phyloP scores from a whole-genome alignment of 2,113 vertebrate species.

The Hucho hucho region DNA sequence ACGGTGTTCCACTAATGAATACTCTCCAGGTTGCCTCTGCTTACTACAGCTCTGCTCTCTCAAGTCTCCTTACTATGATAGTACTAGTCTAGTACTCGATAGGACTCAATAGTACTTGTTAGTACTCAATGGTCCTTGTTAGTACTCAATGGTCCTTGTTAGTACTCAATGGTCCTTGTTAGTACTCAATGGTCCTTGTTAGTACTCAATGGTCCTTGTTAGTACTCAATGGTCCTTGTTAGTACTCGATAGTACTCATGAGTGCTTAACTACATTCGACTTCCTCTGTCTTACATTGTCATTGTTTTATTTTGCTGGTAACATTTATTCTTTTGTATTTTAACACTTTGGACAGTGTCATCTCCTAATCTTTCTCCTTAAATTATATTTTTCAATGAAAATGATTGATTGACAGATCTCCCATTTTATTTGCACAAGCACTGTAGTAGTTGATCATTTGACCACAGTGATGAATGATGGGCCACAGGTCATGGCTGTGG shows the following conservation, averaged over 20 bases:
- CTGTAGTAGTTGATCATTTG: constrained; percentile 56
- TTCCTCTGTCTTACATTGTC: constrained; percentile 35
- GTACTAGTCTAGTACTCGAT: constrained; percentile 36
- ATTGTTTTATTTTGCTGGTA: constrained; percentile 10
- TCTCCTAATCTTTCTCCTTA: constrained; percentile 37
- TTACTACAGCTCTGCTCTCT: constrained; percentile 36
- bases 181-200: too few relatives aligned
- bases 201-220: constrained; percentile 29
- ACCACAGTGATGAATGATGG: constrained; percentile 46
- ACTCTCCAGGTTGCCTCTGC: constrained; percentile 49
- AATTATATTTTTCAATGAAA: constrained; percentile 16
- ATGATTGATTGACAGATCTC: constrained; percentile 24
- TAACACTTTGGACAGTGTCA: constrained; percentile 48
- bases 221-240: constrained; percentile 7
- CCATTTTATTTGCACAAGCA: constrained; percentile 69
- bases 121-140: too few relatives aligned
- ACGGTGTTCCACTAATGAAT: background rate
- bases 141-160: too few relatives aligned
- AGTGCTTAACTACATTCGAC: constrained; percentile 40
- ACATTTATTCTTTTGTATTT: background rate
- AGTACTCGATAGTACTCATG: constrained; percentile 39
- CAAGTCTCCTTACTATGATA: constrained; percentile 38
- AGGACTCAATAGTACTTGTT: constrained; percentile 36
- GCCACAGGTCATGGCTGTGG: background rate
- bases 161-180: too few relatives aligned